Evolutionary conservation across 2,797 vertebrate species (phyloP).

Genomic region (Austrolebias charrua): DNA sequence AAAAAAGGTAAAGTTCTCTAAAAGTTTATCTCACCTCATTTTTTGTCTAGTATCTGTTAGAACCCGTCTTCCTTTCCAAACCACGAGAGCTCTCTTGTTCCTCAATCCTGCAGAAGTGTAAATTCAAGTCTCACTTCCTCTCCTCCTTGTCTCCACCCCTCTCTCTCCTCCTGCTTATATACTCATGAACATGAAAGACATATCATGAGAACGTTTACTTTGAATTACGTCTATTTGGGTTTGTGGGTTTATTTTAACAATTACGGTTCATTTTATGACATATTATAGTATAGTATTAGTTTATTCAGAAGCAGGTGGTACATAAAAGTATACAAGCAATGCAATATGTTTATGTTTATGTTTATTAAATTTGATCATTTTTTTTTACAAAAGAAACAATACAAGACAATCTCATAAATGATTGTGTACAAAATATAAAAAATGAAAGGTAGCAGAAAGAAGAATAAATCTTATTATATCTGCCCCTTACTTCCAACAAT

Average conservation of each 20-base stretch:
- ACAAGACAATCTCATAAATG: no score
- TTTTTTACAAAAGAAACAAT: no score
- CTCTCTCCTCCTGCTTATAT: conserved; percentile 13
- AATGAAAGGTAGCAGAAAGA: no score
- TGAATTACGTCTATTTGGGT: conserved; percentile 8
- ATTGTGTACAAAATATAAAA: no score
- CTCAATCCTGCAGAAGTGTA: conserved; percentile 25
- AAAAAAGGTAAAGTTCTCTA: neutral
- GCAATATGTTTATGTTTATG: no score
- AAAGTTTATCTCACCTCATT: conserved; percentile 57
- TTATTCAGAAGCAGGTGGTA: no score
- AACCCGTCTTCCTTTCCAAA: conserved; percentile 13
- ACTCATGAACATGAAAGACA: conserved; percentile 17
- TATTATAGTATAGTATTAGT: no score
- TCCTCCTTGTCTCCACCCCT: conserved; percentile 16
- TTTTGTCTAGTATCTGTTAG: conserved; percentile 14
- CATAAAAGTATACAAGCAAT: neutral
- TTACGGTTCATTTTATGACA: neutral
- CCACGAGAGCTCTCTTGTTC: conserved; percentile 32
- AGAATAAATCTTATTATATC: no score
- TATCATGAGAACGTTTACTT: conserved; percentile 1
- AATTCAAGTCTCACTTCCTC: conserved; percentile 20
- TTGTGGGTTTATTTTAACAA: neutral
- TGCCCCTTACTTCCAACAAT: no score
- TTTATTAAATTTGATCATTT: no score